These are phyloP conservation scores for Serripes groenlandicus DNA, from an alignment of 2,888 invertebrate genomes.

Conservation along the genomic window DNA sequence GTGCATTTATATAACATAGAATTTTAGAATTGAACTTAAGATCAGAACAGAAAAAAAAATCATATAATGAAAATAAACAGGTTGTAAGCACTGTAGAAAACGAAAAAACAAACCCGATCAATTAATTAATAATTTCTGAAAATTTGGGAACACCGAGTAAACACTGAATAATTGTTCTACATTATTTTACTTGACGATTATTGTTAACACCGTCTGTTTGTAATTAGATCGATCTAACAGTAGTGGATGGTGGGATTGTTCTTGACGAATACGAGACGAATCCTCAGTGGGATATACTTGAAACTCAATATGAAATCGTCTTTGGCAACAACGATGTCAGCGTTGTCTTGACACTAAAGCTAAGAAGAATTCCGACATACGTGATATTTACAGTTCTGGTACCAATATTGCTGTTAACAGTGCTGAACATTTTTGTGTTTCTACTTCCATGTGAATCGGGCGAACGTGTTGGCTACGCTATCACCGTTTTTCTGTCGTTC, in stretches of 20 bases:
- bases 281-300: conserved; percentile 1
- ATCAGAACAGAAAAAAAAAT: no score
- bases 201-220: neutral
- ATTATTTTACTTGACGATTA: neutral
- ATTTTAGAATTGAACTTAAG: no score
- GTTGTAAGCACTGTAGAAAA: neutral
- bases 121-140: neutral
- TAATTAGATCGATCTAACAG: neutral
- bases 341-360: neutral
- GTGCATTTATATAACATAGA: no score
- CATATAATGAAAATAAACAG: neutral
- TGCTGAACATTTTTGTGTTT: conserved; percentile 10
- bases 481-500: conserved; percentile 2
- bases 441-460: conserved; percentile 11
- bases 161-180: neutral
- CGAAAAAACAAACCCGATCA: neutral
- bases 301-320: neutral
- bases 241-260: neutral
- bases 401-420: neutral
- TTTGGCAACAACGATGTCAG: conserved; percentile 1
- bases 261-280: neutral
- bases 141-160: neutral
- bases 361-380: conserved; percentile 3
- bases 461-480: conserved; percentile 6
- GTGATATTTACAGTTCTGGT: conserved; percentile 3